Conservation (phyloP, 2,888 invertebrate species). For the Rhogogaster chlorosoma region DNA sequence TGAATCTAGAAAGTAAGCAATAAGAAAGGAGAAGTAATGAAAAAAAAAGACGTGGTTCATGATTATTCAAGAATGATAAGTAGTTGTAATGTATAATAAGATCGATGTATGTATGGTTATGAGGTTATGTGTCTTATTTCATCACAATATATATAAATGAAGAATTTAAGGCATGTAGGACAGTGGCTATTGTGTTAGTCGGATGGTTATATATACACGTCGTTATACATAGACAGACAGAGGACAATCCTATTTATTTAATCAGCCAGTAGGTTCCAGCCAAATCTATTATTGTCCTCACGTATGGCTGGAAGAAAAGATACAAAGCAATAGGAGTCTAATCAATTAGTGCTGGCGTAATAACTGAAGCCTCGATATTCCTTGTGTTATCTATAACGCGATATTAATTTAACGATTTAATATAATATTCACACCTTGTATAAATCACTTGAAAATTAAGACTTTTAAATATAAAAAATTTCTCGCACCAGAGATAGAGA, state of each 20-base stretch:
- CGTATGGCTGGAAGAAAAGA: constrained; percentile 75
- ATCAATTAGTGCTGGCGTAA: neutral
- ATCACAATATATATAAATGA: constrained; percentile 35
- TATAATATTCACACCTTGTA: constrained; percentile 57
- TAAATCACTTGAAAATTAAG: neutral
- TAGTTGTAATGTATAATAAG: neutral
- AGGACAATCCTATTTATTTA: constrained; percentile 76
- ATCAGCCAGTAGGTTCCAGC: constrained; percentile 78
- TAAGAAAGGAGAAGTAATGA: neutral
- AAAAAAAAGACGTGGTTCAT: neutral
- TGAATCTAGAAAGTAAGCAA: neutral
- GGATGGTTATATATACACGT: constrained; percentile 32
- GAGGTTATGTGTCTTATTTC: constrained; percentile 55
- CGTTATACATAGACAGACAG: constrained; percentile 58
- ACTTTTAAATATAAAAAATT: constrained; percentile 2
- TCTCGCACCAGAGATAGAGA: neutral
- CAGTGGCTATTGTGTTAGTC: constrained; percentile 57
- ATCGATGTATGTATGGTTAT: constrained; percentile 26
- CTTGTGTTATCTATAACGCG: neutral
- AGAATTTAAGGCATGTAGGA: constrained; percentile 51
- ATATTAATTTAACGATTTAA: constrained; percentile 2
- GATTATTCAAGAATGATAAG: neutral
- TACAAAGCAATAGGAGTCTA: constrained; percentile 27
- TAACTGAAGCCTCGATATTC: neutral
- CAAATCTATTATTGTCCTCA: constrained; percentile 78